These are phyloP conservation scores for Drosophila nr. perissopoda DNA, from an alignment of 2,888 invertebrate species.

Conservation along the genomic window DNA sequence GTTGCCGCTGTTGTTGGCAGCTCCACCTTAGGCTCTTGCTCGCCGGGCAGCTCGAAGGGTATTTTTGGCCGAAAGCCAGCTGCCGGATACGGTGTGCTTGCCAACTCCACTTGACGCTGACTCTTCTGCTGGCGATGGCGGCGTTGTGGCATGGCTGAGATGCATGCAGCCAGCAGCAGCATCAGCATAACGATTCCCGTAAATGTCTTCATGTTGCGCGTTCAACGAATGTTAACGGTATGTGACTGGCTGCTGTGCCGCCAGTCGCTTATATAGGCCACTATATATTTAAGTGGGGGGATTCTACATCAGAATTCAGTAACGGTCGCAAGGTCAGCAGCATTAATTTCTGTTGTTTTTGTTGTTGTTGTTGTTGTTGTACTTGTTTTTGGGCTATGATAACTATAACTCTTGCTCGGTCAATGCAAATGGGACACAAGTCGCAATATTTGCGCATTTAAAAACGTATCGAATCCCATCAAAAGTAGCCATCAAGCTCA, in stretches of 20 bases:
- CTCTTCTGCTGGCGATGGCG: constrained; percentile 51
- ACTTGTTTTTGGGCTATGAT: constrained; percentile 61
- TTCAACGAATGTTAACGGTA: constrained; percentile 67
- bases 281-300: constrained; percentile 2
- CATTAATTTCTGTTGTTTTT: constrained; percentile 9
- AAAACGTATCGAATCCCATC: constrained; percentile 72
- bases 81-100: constrained; percentile 81
- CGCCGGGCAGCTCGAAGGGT: constrained; percentile 76
- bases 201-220: constrained; percentile 59
- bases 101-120: constrained; percentile 71
- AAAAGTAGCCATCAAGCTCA: constrained; percentile 73
- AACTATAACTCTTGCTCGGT: constrained; percentile 67
- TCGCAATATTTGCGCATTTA: constrained; percentile 74
- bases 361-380: background rate
- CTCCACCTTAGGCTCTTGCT: constrained; percentile 58
- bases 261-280: constrained; percentile 60
- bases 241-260: constrained; percentile 72
- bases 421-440: constrained; percentile 68
- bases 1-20: constrained; percentile 45
- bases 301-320: constrained; percentile 81
- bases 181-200: constrained; percentile 54
- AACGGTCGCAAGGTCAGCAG: constrained; percentile 76
- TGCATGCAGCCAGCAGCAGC: constrained; percentile 45
- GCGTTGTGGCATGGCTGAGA: constrained; percentile 60
- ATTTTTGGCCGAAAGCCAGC: constrained; percentile 81